Base-by-base conservation (phyloP, 1,140 invertebrate genomes). In the Eumaeus atala region DNA sequence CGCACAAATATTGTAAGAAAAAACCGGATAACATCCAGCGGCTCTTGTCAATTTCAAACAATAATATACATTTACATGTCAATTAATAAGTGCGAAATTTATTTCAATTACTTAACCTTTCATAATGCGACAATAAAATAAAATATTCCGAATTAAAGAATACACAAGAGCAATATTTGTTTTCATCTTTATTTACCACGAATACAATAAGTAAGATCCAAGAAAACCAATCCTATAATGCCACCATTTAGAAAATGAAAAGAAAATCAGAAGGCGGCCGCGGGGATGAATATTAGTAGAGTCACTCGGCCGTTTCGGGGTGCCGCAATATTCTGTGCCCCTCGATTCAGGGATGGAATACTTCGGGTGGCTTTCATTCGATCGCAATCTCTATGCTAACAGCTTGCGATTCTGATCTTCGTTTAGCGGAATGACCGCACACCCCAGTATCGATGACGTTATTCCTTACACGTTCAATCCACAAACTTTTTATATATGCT, bases 321-420 rank as follows among this genome's bases (percentile, higher is more conserved):
- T n/a, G 64, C 73, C 74, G 71, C 79, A 82, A 87, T 84, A 82
- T 82, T 73, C 70, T 62, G 61, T 66, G 65, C 75, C 76, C 73
- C 77, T 81, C 78, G 71, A 83, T 80, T 79, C 74, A 57, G 67
- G 74, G 77, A 83, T 84, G 76, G 74, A 83, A 82, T 83, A 80
- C 79, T 80, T 76, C 62, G 72, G 70, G 66, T 74, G 77, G 78
- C 79, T 77, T 81, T 80, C 77, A 84, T 80, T 84, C 77, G 83
- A 86, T 86, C 70, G 77, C 83, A 86, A 86, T 86, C 81, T 86
- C 83, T 86, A 86, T 86, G 83, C 83, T 86, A 86, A 86, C 80
- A 84, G 81, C 81, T 77, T 80, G 83, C 79, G 83, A 86, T 86
- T 86, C 81, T 80, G 83, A 86, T 86, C 83, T 86, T 86, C 83